These are phyloP conservation scores for Cataglyphis altisquamis DNA, from an alignment of 2,888 invertebrate species.

Conservation along the genomic window DNA sequence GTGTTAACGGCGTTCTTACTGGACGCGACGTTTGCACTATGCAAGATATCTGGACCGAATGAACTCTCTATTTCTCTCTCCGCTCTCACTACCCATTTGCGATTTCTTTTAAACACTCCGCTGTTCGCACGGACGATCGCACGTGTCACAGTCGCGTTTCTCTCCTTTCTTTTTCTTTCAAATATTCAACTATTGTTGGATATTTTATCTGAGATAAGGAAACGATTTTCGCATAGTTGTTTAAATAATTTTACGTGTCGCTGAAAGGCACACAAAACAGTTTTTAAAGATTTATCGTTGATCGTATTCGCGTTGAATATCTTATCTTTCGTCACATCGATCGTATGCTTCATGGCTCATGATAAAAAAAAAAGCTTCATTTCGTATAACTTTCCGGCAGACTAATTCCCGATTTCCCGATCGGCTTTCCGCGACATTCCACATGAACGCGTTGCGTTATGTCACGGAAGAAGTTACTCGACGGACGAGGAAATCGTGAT, in stretches of 20 bases:
- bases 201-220: neutral
- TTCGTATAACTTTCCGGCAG: constrained; percentile 5
- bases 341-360: neutral
- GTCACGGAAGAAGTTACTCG: constrained; percentile 5
- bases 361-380: neutral
- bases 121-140: neutral
- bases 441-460: neutral
- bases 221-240: neutral
- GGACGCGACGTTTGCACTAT: neutral
- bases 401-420: neutral
- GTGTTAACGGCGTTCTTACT: constrained; percentile 31
- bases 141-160: neutral
- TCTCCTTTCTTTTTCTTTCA: neutral
- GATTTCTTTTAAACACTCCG: neutral
- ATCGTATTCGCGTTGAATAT: neutral
- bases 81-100: neutral
- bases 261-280: neutral
- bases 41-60: neutral
- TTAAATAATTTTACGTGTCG: neutral
- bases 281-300: neutral
- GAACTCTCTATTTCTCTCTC: neutral
- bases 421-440: constrained; percentile 13
- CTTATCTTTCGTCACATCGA: constrained; percentile 10
- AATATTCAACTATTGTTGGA: neutral
- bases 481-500: neutral